Percentiles rank a stretch among this genome's conserved stretches.
Evolutionary conservation across 2,888 invertebrate species (phyloP).

Genomic region (Megastigmus dorsalis): DNA sequence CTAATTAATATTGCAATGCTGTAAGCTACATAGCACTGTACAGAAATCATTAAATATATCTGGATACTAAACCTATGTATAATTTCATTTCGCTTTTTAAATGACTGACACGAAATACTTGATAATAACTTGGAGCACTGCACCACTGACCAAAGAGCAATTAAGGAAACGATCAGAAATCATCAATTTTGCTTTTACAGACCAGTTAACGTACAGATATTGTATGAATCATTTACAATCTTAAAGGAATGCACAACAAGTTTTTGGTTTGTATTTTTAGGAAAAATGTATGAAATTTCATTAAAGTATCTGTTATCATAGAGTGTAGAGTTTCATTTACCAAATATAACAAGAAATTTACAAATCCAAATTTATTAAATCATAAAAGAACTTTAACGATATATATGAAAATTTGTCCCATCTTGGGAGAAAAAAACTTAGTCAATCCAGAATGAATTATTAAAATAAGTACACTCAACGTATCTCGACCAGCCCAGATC

Average conservation of each 20-base stretch:
- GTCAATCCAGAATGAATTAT: too few relatives aligned
- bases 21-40: slow-evolving; percentile 57
- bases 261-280: slow-evolving; percentile 29
- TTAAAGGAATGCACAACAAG: slow-evolving; percentile 28
- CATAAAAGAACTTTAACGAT: too few relatives aligned
- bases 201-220: slow-evolving; percentile 41
- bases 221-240: slow-evolving; percentile 25
- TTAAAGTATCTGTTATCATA: slow-evolving; percentile 1
- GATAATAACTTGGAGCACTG: slow-evolving; percentile 49
- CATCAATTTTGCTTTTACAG: slow-evolving; percentile 25
- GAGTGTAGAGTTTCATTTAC: too few relatives aligned
- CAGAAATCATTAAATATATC: slow-evolving; percentile 41
- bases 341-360: too few relatives aligned
- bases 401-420: too few relatives aligned
- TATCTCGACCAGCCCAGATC: too few relatives aligned
- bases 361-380: too few relatives aligned
- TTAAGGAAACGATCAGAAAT: slow-evolving; percentile 55
- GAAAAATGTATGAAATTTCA: slow-evolving; percentile 13
- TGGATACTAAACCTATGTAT: slow-evolving; percentile 6
- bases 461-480: too few relatives aligned
- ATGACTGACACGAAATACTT: slow-evolving; percentile 26
- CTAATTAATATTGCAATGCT: slow-evolving; percentile 56
- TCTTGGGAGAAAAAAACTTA: too few relatives aligned
- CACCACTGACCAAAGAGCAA: slow-evolving; percentile 59
- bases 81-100: slow-evolving; percentile 14